Percentiles rank a stretch among this genome's conserved stretches.
These are phyloP conservation scores for Zaprionus nigranus DNA, from an alignment of 1,140 invertebrate species.

Conservation along the genomic window DNA sequence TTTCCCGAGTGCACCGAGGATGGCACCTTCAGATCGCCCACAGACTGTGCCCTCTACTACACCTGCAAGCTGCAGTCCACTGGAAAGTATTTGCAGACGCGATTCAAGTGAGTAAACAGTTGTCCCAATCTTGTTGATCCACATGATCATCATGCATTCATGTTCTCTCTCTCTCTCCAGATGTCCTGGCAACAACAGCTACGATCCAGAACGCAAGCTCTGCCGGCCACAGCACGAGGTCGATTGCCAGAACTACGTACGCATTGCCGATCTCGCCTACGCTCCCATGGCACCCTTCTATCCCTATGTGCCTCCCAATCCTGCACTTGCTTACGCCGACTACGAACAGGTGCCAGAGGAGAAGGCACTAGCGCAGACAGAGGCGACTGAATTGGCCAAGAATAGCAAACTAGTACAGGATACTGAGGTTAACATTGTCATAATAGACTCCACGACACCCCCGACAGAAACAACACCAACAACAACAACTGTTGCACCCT, in stretches of 20 bases:
- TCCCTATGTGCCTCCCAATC: conserved; percentile 42
- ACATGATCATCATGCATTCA: not conserved
- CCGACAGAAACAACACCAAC: not conserved
- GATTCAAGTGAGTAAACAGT: conserved; percentile 70
- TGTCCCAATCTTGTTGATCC: not conserved
- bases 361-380: not conserved
- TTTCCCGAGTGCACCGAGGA: conserved; percentile 77
- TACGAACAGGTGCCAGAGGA: conserved; percentile 31
- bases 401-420: not conserved
- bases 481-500: not conserved
- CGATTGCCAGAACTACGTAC: conserved; percentile 45
- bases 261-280: conserved; percentile 38
- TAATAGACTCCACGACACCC: not conserved
- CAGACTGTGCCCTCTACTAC: conserved; percentile 82
- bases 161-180: conserved; percentile 15
- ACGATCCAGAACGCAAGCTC: conserved; percentile 49
- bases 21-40: conserved; percentile 79
- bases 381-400: not conserved
- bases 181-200: conserved; percentile 68
- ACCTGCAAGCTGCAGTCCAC: conserved; percentile 71
- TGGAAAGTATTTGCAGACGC: conserved; percentile 77
- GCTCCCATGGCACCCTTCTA: conserved; percentile 49
- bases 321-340: conserved; percentile 13
- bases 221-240: conserved; percentile 62
- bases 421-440: conserved; percentile 10